phyloP scores from a whole-genome alignment of 2,113 vertebrate genomes.

The Pteropus alecto region DNA sequence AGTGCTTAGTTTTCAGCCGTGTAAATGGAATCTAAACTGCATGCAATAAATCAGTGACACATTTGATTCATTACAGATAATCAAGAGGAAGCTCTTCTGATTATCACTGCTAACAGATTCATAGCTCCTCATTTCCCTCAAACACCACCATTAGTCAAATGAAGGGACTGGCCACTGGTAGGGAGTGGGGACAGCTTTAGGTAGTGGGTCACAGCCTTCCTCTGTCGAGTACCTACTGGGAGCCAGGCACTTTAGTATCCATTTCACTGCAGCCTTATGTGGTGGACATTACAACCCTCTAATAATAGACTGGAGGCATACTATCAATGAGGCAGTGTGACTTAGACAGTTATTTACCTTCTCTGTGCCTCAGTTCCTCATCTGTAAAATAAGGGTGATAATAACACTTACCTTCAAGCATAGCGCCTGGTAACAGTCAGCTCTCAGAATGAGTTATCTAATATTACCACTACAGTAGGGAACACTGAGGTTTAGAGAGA shows the following conservation, averaged over 20 bases:
- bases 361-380: neutral
- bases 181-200: fast-evolving
- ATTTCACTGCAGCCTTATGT: neutral
- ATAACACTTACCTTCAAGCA: neutral
- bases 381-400: neutral
- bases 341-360: neutral
- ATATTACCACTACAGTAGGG: neutral
- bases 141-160: neutral
- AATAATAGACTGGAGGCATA: neutral
- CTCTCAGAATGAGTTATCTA: neutral
- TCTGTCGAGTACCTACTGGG: neutral
- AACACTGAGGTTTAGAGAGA: neutral
- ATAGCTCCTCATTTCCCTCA: neutral
- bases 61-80: neutral
- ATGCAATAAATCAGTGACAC: neutral
- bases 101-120: neutral
- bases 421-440: neutral
- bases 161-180: neutral
- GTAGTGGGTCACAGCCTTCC: neutral
- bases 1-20: neutral
- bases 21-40: neutral
- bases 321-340: neutral
- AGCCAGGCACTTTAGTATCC: fast-evolving
- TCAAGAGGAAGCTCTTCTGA: neutral
- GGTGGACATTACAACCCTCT: neutral